phyloP scores from a whole-genome alignment of 2,113 vertebrate genomes.

The Tympanuchus pallidicinctus region DNA sequence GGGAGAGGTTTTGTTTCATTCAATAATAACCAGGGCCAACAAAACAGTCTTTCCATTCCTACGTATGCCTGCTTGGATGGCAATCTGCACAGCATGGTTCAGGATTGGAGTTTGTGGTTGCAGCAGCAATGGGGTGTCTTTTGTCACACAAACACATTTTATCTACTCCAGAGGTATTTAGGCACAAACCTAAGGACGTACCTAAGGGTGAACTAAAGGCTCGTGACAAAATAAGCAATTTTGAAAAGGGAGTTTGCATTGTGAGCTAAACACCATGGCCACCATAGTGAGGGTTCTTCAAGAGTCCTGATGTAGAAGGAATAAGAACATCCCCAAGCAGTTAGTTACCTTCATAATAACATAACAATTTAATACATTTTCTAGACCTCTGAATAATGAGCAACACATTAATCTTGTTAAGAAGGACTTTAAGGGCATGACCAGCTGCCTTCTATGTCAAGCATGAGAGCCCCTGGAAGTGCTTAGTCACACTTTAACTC shows the following conservation, averaged over 20 bases:
- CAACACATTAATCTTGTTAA: slow-evolving; percentile 51
- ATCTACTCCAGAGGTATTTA: background rate
- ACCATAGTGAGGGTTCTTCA: background rate
- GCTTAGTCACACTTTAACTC: slow-evolving; percentile 62
- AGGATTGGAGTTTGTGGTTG: background rate
- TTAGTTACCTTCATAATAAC: background rate
- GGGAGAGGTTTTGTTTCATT: background rate
- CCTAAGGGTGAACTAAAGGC: background rate
- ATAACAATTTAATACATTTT: slow-evolving; percentile 8
- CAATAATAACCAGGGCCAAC: background rate
- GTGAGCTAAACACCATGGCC: background rate
- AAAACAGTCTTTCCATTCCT: rapidly evolving
- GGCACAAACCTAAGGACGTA: background rate
- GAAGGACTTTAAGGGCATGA: slow-evolving; percentile 50
- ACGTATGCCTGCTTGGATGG: rapidly evolving
- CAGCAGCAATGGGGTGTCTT: background rate
- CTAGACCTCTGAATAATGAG: slow-evolving; percentile 43
- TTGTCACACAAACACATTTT: background rate
- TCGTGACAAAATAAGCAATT: background rate
- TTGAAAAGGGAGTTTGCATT: background rate
- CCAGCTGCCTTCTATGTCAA: slow-evolving; percentile 41
- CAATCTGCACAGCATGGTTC: rapidly evolving
- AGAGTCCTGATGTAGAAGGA: background rate
- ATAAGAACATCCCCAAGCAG: background rate
- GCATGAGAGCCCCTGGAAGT: slow-evolving; percentile 24